Conservation (phyloP, 2,888 invertebrate genomes). For the Taphrorychus bicolor region DNA sequence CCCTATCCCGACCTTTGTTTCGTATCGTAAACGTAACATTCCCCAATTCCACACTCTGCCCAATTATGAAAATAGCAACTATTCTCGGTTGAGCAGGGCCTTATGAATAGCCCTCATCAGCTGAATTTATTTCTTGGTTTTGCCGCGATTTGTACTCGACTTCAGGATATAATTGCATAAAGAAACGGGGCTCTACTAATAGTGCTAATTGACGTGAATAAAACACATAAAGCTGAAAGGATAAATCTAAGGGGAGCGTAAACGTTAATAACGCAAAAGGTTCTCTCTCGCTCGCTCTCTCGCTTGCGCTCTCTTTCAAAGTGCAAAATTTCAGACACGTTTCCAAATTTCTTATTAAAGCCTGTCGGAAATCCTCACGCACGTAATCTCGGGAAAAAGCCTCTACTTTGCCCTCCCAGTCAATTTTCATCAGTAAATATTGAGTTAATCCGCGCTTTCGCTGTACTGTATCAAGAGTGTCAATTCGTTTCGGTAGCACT, state of each 20-base stretch:
- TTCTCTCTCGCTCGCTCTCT: constrained; percentile 1
- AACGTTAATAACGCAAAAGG: constrained; percentile 21
- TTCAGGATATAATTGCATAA: constrained; percentile 48
- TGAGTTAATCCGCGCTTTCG: constrained; percentile 49
- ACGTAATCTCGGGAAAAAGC: constrained; percentile 38
- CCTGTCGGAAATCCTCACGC: constrained; percentile 30
- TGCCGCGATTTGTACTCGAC: constrained; percentile 46
- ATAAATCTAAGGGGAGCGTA: constrained; percentile 24
- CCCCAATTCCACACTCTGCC: too few species aligned
- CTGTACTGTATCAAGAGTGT: constrained; percentile 40
- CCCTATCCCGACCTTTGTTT: too few species aligned
- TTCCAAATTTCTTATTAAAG: constrained; percentile 23
- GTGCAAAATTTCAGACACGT: constrained; percentile 4
- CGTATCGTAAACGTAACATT: too few species aligned
- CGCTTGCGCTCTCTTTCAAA: background rate
- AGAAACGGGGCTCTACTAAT: constrained; percentile 46
- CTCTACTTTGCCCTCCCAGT: constrained; percentile 46
- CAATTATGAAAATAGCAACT: background rate
- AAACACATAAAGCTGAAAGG: constrained; percentile 43
- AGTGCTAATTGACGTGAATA: constrained; percentile 47
- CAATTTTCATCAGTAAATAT: constrained; percentile 63
- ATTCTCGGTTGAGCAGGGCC: constrained; percentile 26
- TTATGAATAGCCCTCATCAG: constrained; percentile 51
- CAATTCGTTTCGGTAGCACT: constrained; percentile 48
- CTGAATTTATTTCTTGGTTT: constrained; percentile 49